Evolutionary conservation across 2,888 invertebrate species (phyloP), one percentile per base, ranked within the genome.

Genomic region (Drosophila percnosoma): DNA sequence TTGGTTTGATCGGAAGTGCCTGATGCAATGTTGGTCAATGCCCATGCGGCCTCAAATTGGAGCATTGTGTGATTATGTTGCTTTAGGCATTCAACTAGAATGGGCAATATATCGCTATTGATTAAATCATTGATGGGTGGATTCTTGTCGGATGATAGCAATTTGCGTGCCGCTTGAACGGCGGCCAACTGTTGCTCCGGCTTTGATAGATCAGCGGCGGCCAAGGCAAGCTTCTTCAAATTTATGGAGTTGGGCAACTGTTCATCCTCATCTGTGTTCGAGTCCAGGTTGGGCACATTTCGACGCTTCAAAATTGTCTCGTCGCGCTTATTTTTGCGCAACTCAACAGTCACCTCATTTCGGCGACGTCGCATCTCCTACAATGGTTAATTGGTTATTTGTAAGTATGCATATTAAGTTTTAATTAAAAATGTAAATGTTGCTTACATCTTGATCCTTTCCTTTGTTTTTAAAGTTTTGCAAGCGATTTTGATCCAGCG

Each of bases 11-110:
- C 95, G 10, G 98, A 98, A 63, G 98, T 98, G 68, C 99, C 98
- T 0, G 97, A 97, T 13, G 98, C 99, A 89, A 99, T 99, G 92
- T 99, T 99, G 88, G 99, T 99, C 86, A 99, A 94, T 55, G 99
- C 99, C 99, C 99, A 99, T 8, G 99, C 98, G 40, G 99, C 98
- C 94, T 99, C 99, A 92, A 99, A 99, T 93, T 99, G 99, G 86
- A 99, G 94, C 80, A 97, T 95, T 58, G 98, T 97, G 92, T 97
- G 97, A 92, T 98, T 97, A 88, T 97, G 95, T 88, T 96, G 95
- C 82, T 96, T 95, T 80, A 99, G 95, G 94, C 99, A 99, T 81
- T 95, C 94, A 64, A 99, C 98, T 88, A 99, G 95, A 89, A 99
- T 97, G 57, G 99, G 99, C 85, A 99, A 95, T 91, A 99, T 99